Conservation (phyloP, 2,888 invertebrate species). For the Drosophila ezoana region DNA sequence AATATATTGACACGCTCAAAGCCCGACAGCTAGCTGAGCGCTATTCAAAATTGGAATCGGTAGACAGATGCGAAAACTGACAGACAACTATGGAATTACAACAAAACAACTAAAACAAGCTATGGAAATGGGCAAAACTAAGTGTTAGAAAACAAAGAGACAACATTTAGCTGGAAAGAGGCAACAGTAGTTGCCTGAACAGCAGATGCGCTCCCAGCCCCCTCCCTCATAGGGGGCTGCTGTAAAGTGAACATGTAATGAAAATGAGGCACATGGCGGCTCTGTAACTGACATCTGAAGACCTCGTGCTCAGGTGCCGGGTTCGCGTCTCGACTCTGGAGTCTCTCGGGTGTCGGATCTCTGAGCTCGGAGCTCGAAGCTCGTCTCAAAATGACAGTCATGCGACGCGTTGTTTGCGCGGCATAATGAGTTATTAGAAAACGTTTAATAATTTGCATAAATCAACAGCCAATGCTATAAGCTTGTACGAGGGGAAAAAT, state of each 20-base stretch:
- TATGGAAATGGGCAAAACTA: constrained; percentile 19
- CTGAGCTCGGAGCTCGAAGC: not conserved
- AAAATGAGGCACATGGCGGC: constrained; percentile 45
- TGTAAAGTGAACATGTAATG: constrained; percentile 70
- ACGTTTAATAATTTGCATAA: constrained; percentile 80
- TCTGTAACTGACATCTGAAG: constrained; percentile 11
- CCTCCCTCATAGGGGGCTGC: constrained; percentile 5
- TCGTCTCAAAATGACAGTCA: constrained; percentile 63
- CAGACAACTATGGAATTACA: constrained; percentile 72
- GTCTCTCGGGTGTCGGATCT: constrained; percentile 24
- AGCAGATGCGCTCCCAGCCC: not conserved
- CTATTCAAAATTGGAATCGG: constrained; percentile 65
- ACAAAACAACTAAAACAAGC: constrained; percentile 33
- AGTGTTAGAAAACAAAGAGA: constrained; percentile 59
- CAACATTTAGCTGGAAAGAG: constrained; percentile 42
- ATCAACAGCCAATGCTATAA: constrained; percentile 72
- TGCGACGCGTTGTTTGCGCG: constrained; percentile 76
- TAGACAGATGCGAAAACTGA: constrained; percentile 76
- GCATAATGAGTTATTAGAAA: constrained; percentile 82
- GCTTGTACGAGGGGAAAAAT: constrained; percentile 48
- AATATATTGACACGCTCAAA: constrained; percentile 52
- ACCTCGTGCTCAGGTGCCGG: constrained; percentile 27
- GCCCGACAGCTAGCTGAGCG: constrained; percentile 62
- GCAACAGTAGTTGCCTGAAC: constrained; percentile 57
- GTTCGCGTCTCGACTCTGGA: constrained; percentile 6